Base-by-base conservation (phyloP, 2,888 invertebrate species). In the Mechanitis messenoides region DNA sequence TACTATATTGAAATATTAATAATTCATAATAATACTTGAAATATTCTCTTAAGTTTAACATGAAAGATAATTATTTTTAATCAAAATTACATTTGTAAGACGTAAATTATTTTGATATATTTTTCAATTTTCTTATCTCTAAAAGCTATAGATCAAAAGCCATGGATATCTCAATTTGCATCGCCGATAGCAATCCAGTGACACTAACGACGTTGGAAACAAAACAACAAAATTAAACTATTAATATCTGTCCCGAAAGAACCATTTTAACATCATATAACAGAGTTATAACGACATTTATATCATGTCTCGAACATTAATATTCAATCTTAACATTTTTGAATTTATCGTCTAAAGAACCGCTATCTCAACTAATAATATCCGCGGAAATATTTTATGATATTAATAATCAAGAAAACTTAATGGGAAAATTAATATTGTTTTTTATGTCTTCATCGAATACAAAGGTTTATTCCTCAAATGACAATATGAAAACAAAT, bases 151-250 rank as follows among this genome's bases (percentile, higher is more conserved):
- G 84, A 87, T 86, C 85, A 85, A 80, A 76, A 70, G 75, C 72
- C 77, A 76, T 70, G 74, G 83, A 86, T 78, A 80, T 84, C 83
- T 87, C 85, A 84, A 87, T 87, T 87, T 87, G 85, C 87, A 85
- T 86, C 77, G 81, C 83, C 79, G 70, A 70, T 71, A 78, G 81
- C 81, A 71, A 75, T 75, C 75, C 78, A 73, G 77, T 76, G 84
- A 84, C 84, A 83, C 82, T 85, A 86, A 87, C 83, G 86, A 87
- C 80, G 76, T 72, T 76, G 76, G 79, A 80, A 84, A 77, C 78
- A 84, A 85, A 85, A 87, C 83, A 85, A 83, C 83, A 71, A 79
- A 83, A 84, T 79, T 76, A 74, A 83, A 82, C 83, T 83, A 87
- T 86, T 79, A 83, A 87, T 85, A 83, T 79, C 72, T 83, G 82